Base-by-base conservation (phyloP, 2,113 vertebrate genomes). In the Solenodon paradoxus region DNA sequence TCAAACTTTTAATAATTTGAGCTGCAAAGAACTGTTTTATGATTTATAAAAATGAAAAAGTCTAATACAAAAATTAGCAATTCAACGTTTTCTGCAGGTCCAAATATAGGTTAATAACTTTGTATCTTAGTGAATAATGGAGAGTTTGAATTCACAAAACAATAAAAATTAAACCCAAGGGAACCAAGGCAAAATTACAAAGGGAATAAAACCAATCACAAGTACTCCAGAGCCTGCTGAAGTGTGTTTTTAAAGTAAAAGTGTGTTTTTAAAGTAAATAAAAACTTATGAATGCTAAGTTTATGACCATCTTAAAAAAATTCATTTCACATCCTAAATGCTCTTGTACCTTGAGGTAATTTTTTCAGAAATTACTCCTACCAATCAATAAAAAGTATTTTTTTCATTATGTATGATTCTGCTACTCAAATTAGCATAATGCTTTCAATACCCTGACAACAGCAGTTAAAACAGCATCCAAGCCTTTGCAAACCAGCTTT, bases 41-140 rank as follows among this genome's bases (percentile, higher is more conserved):
- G 22, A 78, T 79, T 22, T 42, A 51, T n/a, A 89, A 78, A 92
- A 35, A 63, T 78, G 45, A 75, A 92, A 94, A 90, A 92, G 22
- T 10, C 64, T 40, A 72, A 40, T 78, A 94, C 1, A 24, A n/a
- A 71, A n/a, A 85, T 63, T 49, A 71, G 30, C 12, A 79, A 75
- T n/a, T n/a, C n/a, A n/a, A n/a, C n/a, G n/a, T n/a, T n/a, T n/a
- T n/a, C n/a, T n/a, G n/a, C n/a, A n/a, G n/a, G n/a, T n/a, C n/a
- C n/a, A n/a, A n/a, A n/a, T n/a, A n/a, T n/a, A n/a, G 45, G 47
- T 89, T 75, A 77, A 86, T 26, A 26, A 10, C 47, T 83, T 78
- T 92, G 45, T 77, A 75, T 49, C 9, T n/a, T 80, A 55, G 20
- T 9, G 19, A 28, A 38, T 28, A 77, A 69, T 20, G 78, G 51